Conservation (phyloP, 2,797 vertebrate species). For the Microhierax caerulescens region DNA sequence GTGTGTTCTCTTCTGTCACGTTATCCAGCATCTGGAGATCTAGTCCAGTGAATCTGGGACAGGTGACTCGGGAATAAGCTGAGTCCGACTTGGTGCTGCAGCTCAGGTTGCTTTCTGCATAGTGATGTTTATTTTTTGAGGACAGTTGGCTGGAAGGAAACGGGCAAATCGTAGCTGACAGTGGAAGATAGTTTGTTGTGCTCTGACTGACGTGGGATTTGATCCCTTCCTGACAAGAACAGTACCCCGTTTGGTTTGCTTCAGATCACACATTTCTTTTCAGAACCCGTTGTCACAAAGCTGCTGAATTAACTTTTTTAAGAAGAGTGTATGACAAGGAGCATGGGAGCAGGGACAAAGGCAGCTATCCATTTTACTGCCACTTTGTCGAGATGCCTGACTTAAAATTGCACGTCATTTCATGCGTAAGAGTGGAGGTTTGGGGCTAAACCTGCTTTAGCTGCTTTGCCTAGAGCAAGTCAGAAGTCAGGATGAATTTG, state of each 20-base stretch:
- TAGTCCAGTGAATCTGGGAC: not conserved
- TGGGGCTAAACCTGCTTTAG: not conserved
- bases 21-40: not conserved
- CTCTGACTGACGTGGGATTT: slow-evolving; percentile 28
- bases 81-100: not conserved
- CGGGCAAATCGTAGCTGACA: not conserved
- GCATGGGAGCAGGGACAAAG: not conserved
- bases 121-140: slow-evolving; percentile 28
- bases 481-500: not conserved
- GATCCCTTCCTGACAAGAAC: slow-evolving; percentile 42
- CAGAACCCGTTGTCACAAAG: slow-evolving; percentile 10
- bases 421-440: not conserved
- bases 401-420: not conserved
- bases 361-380: not conserved
- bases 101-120: not conserved
- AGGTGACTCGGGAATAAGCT: not conserved
- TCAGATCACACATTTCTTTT: slow-evolving; percentile 44
- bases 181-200: slow-evolving; percentile 29
- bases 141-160: not conserved
- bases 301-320: slow-evolving; percentile 45
- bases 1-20: not conserved
- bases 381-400: not conserved
- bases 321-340: not conserved
- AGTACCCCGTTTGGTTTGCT: slow-evolving; percentile 17
- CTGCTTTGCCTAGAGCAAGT: not conserved